These are phyloP conservation scores for Pionites leucogaster DNA, from an alignment of 2,113 vertebrate genomes.

Conservation along the genomic window DNA sequence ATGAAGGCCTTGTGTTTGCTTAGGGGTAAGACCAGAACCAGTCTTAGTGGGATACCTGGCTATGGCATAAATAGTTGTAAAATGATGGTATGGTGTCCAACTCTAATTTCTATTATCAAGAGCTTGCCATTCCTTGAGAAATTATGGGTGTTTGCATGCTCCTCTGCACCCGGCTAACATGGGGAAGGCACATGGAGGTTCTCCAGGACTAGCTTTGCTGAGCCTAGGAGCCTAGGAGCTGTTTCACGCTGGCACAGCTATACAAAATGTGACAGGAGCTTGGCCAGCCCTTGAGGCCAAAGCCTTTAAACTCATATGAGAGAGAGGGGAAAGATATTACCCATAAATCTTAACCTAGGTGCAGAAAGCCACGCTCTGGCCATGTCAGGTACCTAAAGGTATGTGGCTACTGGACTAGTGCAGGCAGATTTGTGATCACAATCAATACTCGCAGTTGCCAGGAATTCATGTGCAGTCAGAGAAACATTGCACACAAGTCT, in stretches of 20 bases:
- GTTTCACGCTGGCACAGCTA: neutral
- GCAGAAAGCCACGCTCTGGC: neutral
- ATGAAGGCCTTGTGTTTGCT: neutral
- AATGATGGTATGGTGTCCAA: rapidly evolving
- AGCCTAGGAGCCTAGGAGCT: neutral
- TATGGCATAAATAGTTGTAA: too few relatives aligned
- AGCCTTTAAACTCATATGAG: slow-evolving; percentile 15
- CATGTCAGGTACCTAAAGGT: neutral
- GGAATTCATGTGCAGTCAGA: neutral
- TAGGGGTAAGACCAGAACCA: neutral
- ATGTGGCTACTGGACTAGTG: neutral
- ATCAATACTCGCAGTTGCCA: neutral
- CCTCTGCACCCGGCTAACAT: neutral
- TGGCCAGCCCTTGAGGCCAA: slow-evolving; percentile 4
- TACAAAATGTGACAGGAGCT: neutral
- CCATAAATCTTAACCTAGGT: neutral
- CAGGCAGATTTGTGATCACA: neutral
- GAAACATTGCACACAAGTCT: neutral
- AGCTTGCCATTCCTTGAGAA: neutral
- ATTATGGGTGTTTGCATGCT: neutral
- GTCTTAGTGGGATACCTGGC: neutral
- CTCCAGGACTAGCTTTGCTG: neutral
- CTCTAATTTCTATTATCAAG: neutral
- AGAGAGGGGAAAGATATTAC: neutral
- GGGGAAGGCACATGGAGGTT: rapidly evolving